Conservation (phyloP, 2,888 invertebrate species). For the Lymantria monacha region DNA sequence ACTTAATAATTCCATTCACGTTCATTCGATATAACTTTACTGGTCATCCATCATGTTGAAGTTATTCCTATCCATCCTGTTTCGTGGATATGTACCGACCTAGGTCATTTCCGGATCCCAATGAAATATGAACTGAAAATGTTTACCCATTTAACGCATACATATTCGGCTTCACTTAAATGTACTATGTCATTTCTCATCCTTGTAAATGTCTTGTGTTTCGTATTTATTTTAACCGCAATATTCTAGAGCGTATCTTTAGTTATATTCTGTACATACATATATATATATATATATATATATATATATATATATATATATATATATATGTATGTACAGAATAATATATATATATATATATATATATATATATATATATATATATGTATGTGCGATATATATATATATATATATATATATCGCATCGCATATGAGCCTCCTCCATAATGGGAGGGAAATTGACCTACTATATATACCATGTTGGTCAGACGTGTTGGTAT, state of each 20-base stretch:
- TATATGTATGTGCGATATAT: too few relatives aligned
- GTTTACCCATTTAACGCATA: conserved; percentile 8
- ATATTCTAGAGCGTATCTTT: background rate
- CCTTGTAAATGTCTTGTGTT: background rate
- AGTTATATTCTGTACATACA: background rate
- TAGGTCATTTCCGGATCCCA: conserved; percentile 16
- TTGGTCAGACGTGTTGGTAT: too few relatives aligned
- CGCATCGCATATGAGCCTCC: too few relatives aligned
- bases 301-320: too few relatives aligned
- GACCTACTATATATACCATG: too few relatives aligned
- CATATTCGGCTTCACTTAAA: background rate
- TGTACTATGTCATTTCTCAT: background rate
- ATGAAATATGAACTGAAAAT: conserved; percentile 11
- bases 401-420: too few relatives aligned
- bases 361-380: too few relatives aligned
- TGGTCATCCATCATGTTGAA: conserved; percentile 23
- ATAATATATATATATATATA: too few relatives aligned
- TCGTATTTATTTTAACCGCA: background rate
- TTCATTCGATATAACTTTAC: conserved; percentile 4
- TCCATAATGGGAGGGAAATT: too few relatives aligned
- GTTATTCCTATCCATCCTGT: conserved; percentile 23
- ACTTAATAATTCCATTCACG: conserved; percentile 14
- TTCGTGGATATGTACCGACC: conserved; percentile 25
- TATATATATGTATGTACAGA: too few relatives aligned
- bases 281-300: too few relatives aligned